Evolutionary conservation across 1,140 invertebrate genomes (phyloP).

Genomic region (Leguminivora glycinivorella): DNA sequence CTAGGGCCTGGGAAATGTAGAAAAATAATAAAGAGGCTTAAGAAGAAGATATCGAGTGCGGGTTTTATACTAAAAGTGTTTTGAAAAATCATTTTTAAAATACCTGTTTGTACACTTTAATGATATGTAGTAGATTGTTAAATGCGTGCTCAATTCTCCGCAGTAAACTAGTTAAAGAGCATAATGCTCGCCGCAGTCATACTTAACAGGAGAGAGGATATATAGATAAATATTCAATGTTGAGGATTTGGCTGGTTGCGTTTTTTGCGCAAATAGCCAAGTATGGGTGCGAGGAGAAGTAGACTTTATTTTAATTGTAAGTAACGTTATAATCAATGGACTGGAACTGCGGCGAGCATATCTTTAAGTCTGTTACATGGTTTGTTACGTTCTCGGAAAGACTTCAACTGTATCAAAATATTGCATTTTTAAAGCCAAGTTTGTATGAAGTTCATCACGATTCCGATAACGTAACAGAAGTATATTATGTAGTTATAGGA

Average conservation of each 20-base stretch:
- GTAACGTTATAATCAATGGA: constrained; percentile 4
- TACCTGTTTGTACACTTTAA: not conserved
- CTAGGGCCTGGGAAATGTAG: not conserved
- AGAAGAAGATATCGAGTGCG: not conserved
- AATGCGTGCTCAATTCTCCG: constrained; percentile 26
- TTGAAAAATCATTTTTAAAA: not conserved
- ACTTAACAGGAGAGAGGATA: constrained; percentile 11
- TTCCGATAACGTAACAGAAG: constrained; percentile 22
- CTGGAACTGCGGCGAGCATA: constrained; percentile 22
- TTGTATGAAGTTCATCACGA: not conserved
- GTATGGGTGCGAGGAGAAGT: constrained; percentile 1
- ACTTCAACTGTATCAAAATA: not conserved
- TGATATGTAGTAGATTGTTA: not conserved
- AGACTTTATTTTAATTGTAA: constrained; percentile 10
- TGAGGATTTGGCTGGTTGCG: not conserved
- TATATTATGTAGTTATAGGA: constrained; percentile 21
- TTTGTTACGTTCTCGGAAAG: constrained; percentile 17
- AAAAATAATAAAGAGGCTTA: not conserved
- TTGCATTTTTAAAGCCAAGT: not conserved
- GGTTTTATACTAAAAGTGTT: not conserved
- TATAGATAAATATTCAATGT: constrained; percentile 20
- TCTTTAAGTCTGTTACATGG: constrained; percentile 7
- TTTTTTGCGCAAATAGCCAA: not conserved
- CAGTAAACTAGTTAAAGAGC: not conserved
- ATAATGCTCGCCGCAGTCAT: constrained; percentile 16